Base-by-base conservation (phyloP, 1,140 invertebrate genomes). In the Plodia interpunctella region DNA sequence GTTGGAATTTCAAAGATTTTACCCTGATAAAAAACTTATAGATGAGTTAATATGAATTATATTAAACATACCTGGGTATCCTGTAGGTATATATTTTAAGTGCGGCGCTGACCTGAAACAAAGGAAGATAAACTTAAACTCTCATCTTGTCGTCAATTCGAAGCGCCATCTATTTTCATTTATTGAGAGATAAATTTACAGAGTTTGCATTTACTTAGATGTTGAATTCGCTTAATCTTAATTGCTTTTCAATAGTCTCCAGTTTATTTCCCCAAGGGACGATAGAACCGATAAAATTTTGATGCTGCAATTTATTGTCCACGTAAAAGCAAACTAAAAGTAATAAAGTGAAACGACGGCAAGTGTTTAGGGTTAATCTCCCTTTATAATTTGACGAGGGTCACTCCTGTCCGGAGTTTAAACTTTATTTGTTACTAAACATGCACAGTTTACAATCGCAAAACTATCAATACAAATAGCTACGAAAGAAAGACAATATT, bases 351-450 rank as follows among this genome's bases (percentile, higher is more conserved):
- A 60, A 70, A 73, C 58, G 59, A 25, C 55, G 25, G 60, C 61
- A 52, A 62, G 58, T 63, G 72, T 58, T 76, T 68, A 64, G 63
- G 65, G 59, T 67, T 67, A 63, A 67, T 75, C 67, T 70, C 63
- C 64, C 59, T 66, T 65, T 72, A 74, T 72, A 74, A 76, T 70
- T 74, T 78, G 76, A 82, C 66, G 63, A 79, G 79, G 78, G 78
- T 79, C 66, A 55, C 61, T 50, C 8, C 59, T 55, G 58, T 13
- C 51, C n/a, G n/a, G 15, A 65, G 60, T 62, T 67, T 63, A 57
- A 63, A 62, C 59, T 68, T 58, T 60, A 57, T 69, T 60, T 53
- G 54, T 64, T 62, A 63, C 61, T 57, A 38, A 32, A 55, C 28
- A 15, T 44, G 13, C n/a, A 44, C n/a, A 62, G 57, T 51, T 61